A percentile compares a stretch with the other conserved stretches of the same genome.
Evolutionary conservation across 2,888 invertebrate genomes (phyloP).

Genomic region (Parnassius smintheus): DNA sequence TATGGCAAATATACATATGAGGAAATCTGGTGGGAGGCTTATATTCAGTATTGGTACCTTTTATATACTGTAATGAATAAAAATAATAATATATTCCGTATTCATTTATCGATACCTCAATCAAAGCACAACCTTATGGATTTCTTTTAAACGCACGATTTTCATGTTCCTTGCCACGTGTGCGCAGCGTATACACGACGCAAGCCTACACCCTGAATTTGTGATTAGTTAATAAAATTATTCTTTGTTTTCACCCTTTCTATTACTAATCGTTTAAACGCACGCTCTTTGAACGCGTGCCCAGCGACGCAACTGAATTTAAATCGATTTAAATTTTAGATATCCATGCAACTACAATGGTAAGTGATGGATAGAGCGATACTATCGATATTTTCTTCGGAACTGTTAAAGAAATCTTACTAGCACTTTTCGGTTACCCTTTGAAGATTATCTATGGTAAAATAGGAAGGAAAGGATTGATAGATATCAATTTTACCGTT

Average conservation of each 20-base stretch:
- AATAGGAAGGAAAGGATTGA: conserved; percentile 25
- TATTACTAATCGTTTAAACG: conserved; percentile 66
- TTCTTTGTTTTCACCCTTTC: conserved; percentile 72
- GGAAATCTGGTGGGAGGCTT: no score
- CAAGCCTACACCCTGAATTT: conserved; percentile 67
- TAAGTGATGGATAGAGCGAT: conserved; percentile 44
- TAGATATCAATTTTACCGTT: conserved; percentile 19
- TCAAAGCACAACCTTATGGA: conserved; percentile 42
- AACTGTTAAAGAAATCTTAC: conserved; percentile 36
- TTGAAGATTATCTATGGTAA: conserved; percentile 25
- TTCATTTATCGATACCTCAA: conserved; percentile 29
- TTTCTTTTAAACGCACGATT: conserved; percentile 67
- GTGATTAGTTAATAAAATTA: conserved; percentile 67
- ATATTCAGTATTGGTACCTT: no score
- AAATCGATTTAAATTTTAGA: conserved; percentile 54
- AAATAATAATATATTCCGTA: no score
- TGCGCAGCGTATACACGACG: conserved; percentile 71
- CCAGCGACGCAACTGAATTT: conserved; percentile 57
- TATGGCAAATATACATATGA: no score
- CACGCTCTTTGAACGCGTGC: conserved; percentile 70
- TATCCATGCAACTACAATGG: conserved; percentile 54
- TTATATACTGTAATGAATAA: no score
- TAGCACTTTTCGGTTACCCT: conserved; percentile 23
- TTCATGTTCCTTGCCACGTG: conserved; percentile 77
- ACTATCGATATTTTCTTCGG: conserved; percentile 41